phyloP scores from a whole-genome alignment of 2,797 vertebrate species.

The Halcyon chelicuti region DNA sequence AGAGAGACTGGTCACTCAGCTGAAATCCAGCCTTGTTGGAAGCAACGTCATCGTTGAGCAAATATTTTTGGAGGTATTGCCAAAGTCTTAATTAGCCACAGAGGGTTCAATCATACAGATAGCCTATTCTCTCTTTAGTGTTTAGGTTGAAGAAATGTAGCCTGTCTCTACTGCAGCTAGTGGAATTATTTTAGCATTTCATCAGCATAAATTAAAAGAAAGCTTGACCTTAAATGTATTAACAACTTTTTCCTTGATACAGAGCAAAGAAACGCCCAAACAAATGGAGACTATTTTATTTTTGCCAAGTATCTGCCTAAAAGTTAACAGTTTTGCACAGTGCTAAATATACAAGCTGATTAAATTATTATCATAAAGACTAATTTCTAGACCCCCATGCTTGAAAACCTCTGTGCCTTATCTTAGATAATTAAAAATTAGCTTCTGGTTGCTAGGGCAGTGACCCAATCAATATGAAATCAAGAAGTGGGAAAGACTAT shows the following conservation, averaged over 20 bases:
- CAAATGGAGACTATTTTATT: neutral
- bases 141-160: neutral
- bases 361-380: conserved; percentile 50
- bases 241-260: neutral
- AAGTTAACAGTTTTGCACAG: neutral
- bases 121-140: neutral
- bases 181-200: conserved; percentile 9
- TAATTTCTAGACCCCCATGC: conserved; percentile 16
- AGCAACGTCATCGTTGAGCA: conserved; percentile 78
- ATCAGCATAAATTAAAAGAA: conserved; percentile 36
- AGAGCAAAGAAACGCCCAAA: neutral
- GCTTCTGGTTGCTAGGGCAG: conserved; percentile 29
- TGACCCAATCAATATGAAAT: conserved; percentile 55
- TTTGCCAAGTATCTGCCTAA: neutral
- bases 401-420: conserved; percentile 19
- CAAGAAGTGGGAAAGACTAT: conserved; percentile 37
- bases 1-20: conserved; percentile 79
- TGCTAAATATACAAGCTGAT: neutral
- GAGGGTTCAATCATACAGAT: neutral
- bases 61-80: conserved; percentile 84
- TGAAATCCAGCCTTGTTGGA: conserved; percentile 76
- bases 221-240: neutral
- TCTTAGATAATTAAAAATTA: conserved; percentile 45
- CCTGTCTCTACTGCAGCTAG: neutral
- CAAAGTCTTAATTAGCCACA: neutral